phyloP scores from a whole-genome alignment of 2,113 vertebrate genomes.

The Sarotherodon lohbergeri region DNA sequence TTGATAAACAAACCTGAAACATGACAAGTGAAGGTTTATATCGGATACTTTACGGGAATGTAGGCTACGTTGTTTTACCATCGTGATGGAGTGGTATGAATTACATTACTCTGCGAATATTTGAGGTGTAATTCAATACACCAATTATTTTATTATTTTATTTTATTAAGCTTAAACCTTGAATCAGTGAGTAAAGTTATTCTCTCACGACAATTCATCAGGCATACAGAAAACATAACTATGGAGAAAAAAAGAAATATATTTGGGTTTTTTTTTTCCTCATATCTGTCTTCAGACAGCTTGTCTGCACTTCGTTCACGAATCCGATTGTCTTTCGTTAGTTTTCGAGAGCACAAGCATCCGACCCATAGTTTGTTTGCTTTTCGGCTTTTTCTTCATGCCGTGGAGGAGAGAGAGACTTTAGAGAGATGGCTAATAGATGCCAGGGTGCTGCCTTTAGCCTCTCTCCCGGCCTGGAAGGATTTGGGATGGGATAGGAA shows the following conservation, averaged over 20 bases:
- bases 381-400: conserved; percentile 79
- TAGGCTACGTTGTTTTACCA: not conserved
- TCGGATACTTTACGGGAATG: not conserved
- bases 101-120: not conserved
- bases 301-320: not conserved
- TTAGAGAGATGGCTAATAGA: conserved; percentile 79
- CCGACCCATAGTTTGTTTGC: conserved; percentile 76
- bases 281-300: not conserved
- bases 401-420: conserved; percentile 48
- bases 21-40: not conserved
- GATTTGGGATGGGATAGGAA: conserved; percentile 82
- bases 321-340: not conserved
- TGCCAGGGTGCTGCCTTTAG: conserved; percentile 80
- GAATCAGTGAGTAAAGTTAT: not conserved
- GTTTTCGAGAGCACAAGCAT: conserved; percentile 28
- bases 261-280: accelerated
- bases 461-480: conserved; percentile 78
- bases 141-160: not conserved
- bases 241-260: not conserved
- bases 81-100: not conserved
- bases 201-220: not conserved
- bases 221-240: not conserved
- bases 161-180: not conserved
- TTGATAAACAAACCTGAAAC: not conserved
- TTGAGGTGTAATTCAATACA: not conserved